Conservation (phyloP, 1,140 invertebrate genomes). For the Platorchestia sp. region DNA sequence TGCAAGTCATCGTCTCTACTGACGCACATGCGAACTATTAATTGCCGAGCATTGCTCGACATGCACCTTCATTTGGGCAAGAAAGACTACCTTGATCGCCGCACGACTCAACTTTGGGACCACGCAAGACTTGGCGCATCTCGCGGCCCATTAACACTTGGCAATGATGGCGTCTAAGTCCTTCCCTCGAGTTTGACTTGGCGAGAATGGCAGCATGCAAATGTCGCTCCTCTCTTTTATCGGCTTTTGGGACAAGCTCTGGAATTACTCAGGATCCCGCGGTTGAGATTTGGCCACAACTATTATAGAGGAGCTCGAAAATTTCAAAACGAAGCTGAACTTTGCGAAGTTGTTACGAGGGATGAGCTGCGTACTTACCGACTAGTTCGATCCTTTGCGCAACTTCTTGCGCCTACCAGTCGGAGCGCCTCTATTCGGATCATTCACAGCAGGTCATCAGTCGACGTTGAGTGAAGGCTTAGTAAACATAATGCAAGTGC, state of each 20-base stretch:
- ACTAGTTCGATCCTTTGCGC: not conserved
- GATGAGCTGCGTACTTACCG: not conserved
- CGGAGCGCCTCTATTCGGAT: not conserved
- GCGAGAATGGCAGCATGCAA: conserved; percentile 23
- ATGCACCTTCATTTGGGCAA: not conserved
- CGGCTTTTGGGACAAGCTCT: conserved; percentile 37
- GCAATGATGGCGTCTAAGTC: conserved; percentile 35
- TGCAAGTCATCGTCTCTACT: not conserved
- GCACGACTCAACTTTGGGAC: not conserved
- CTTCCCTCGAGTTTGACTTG: conserved; percentile 43
- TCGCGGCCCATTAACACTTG: conserved; percentile 31
- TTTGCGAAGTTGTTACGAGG: not conserved
- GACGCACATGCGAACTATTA: not conserved
- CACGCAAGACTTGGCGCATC: conserved; percentile 6
- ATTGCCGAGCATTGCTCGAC: not conserved
- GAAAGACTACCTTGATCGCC: not conserved
- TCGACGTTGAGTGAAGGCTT: not conserved
- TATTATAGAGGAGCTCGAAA: conserved; percentile 12
- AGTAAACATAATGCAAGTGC: not conserved
- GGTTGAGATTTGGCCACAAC: conserved; percentile 18
- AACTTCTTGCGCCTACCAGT: not conserved
- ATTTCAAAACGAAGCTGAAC: not conserved
- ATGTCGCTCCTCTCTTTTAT: conserved; percentile 47
- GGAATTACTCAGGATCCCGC: conserved; percentile 33
- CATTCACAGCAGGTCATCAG: not conserved